Evolutionary conservation across 1,140 invertebrate species (phyloP).

Genomic region (Capitella teleta): DNA sequence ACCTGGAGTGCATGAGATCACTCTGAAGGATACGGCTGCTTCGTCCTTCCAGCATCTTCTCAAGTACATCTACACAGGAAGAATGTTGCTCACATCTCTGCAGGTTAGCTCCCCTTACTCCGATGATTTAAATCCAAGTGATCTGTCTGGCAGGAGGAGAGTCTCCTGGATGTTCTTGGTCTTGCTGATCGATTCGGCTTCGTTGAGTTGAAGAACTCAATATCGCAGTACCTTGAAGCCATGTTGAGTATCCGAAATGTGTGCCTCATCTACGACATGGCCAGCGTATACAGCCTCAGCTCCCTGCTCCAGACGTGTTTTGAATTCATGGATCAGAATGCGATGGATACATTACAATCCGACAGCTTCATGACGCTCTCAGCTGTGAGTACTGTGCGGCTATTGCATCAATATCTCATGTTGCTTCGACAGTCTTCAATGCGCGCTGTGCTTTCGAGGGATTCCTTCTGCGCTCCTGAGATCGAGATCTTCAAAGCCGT

Average conservation of each 20-base stretch:
- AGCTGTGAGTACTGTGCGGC: conserved; percentile 48
- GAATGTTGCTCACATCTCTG: conserved; percentile 68
- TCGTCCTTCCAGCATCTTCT: conserved; percentile 79
- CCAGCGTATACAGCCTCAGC: conserved; percentile 58
- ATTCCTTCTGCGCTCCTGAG: conserved; percentile 92
- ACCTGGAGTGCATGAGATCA: conserved; percentile 59
- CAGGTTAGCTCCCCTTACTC: conserved; percentile 43
- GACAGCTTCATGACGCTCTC: conserved; percentile 76
- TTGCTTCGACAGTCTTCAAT: conserved; percentile 45
- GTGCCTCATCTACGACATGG: conserved; percentile 84
- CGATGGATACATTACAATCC: conserved; percentile 67
- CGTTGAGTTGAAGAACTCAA: conserved; percentile 74
- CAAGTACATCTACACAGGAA: conserved; percentile 90
- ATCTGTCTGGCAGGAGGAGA: conserved; percentile 55
- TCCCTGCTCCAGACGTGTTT: conserved; percentile 53
- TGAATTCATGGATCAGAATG: conserved; percentile 77
- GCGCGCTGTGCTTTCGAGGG: conserved; percentile 68
- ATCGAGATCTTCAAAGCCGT: conserved; percentile 89
- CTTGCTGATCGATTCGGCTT: conserved; percentile 93
- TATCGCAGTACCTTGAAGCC: conserved; percentile 84
- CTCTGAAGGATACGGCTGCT: conserved; percentile 70
- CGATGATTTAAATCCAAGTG: not conserved
- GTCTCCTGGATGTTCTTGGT: conserved; percentile 72
- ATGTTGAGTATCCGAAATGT: conserved; percentile 78
- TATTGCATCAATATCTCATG: conserved; percentile 13